Percentiles rank a stretch among this genome's conserved stretches.
Evolutionary conservation across 2,888 invertebrate species (phyloP).

Genomic region (Melinopterus prodromus): DNA sequence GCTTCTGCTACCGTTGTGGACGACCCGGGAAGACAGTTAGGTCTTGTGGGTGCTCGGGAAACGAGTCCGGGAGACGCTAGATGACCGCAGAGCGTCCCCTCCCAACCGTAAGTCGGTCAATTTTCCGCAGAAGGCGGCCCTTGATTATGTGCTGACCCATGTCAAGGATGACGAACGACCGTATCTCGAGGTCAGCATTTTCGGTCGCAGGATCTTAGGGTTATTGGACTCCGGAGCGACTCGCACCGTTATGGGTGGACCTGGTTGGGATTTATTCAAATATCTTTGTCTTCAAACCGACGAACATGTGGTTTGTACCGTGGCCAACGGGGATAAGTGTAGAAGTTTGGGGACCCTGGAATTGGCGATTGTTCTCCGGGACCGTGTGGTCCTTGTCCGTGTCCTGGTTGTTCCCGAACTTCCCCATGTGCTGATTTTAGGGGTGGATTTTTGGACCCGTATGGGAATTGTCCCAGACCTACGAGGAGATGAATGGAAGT

Average conservation of each 20-base stretch:
- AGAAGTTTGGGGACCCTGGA: slow-evolving; percentile 8
- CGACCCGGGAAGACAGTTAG: background rate
- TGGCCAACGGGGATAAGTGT: slow-evolving; percentile 28
- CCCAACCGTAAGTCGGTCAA: background rate
- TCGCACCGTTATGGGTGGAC: slow-evolving; percentile 32
- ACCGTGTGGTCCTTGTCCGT: background rate
- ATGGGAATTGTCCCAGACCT: no score
- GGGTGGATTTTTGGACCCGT: slow-evolving; percentile 23
- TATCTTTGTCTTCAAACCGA: slow-evolving; percentile 14
- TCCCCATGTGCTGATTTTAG: no score
- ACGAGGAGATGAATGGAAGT: no score
- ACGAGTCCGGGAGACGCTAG: slow-evolving; percentile 6
- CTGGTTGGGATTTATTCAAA: slow-evolving; percentile 27
- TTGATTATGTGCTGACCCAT: slow-evolving; percentile 32
- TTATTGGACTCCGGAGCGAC: no score
- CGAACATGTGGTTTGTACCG: slow-evolving; percentile 19
- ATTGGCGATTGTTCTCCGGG: slow-evolving; percentile 8
- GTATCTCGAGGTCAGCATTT: slow-evolving; percentile 34
- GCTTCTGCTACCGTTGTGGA: slow-evolving; percentile 28
- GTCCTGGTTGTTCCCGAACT: slow-evolving; percentile 9
- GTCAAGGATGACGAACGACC: slow-evolving; percentile 33
- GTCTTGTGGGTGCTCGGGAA: slow-evolving; percentile 33
- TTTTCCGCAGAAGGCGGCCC: no score
- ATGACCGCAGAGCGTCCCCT: background rate
- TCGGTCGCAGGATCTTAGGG: slow-evolving; percentile 37